Conservation (phyloP, 2,113 vertebrate genomes). For the Columba janthina region DNA sequence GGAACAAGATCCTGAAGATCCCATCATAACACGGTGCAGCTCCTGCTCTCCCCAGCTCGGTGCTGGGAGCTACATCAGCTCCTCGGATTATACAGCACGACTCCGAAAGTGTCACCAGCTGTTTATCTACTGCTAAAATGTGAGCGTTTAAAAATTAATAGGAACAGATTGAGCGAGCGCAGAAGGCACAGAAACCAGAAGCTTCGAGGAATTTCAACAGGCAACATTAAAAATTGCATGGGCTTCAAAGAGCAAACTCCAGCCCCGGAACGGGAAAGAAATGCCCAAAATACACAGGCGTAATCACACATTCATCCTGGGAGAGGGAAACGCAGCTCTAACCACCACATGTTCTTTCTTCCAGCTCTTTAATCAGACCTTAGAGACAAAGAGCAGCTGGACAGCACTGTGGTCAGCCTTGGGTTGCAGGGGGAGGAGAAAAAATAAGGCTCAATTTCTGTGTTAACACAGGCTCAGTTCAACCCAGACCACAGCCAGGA, state of each 20-base stretch:
- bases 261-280: background rate
- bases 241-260: background rate
- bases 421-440: background rate
- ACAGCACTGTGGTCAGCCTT: background rate
- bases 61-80: background rate
- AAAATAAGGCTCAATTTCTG: background rate
- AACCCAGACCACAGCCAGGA: rapidly evolving
- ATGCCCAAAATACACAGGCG: background rate
- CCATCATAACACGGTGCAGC: rapidly evolving
- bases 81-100: background rate
- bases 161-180: background rate
- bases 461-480: background rate
- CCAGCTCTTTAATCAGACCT: background rate
- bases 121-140: background rate
- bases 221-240: rapidly evolving
- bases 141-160: background rate
- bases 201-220: background rate
- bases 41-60: background rate
- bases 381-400: background rate
- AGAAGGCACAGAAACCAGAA: background rate
- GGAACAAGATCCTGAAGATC: rapidly evolving
- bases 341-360: background rate
- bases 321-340: background rate
- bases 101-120: background rate
- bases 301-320: background rate